These are phyloP conservation scores for Anthophora plumipes DNA, from an alignment of 2,888 invertebrate genomes.

Conservation along the genomic window DNA sequence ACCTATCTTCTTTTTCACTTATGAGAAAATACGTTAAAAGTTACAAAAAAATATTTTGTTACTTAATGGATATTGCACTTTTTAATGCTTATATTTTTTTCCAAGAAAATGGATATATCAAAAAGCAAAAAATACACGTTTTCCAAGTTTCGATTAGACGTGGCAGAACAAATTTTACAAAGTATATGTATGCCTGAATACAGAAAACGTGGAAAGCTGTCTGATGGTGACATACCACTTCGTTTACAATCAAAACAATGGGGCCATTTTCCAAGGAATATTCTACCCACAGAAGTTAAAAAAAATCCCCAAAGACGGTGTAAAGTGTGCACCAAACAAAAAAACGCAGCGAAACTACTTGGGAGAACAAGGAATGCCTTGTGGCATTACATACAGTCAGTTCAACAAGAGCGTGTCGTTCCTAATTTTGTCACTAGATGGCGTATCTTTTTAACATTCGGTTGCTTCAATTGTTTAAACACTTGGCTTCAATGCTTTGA, in stretches of 20 bases:
- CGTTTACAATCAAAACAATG: slow-evolving; percentile 25
- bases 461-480: too few species aligned
- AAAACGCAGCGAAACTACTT: slow-evolving; percentile 47
- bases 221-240: slow-evolving; percentile 5
- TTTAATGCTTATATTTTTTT: slow-evolving; percentile 5
- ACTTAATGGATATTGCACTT: neutral
- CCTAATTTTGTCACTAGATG: too few species aligned
- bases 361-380: neutral
- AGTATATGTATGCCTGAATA: slow-evolving; percentile 15
- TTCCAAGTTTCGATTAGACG: slow-evolving; percentile 15
- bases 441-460: too few species aligned
- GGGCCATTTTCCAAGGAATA: slow-evolving; percentile 28
- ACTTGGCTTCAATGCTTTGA: too few species aligned
- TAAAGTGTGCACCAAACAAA: slow-evolving; percentile 54
- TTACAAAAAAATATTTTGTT: neutral
- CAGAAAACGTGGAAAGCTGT: slow-evolving; percentile 18
- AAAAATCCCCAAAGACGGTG: slow-evolving; percentile 40
- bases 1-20: slow-evolving; percentile 51
- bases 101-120: neutral
- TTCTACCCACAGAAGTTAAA: slow-evolving; percentile 43
- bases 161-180: slow-evolving; percentile 4
- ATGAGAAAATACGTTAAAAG: too few species aligned
- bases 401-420: too few species aligned
- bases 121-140: neutral
- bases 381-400: slow-evolving; percentile 4